Evolutionary conservation across 1,140 invertebrate species (phyloP).

Genomic region (Microplitis demolitor): DNA sequence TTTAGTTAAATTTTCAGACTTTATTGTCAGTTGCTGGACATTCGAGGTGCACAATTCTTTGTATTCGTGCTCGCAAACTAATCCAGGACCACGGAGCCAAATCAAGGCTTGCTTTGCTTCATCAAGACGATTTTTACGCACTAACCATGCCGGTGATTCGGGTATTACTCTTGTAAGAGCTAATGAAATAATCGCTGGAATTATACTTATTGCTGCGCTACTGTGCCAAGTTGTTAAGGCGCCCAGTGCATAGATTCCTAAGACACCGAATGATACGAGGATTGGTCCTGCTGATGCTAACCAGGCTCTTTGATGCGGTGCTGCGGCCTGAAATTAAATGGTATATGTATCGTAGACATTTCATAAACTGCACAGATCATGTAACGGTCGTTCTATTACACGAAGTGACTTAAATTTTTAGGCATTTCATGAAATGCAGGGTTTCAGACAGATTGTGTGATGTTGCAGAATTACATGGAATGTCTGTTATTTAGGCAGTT

Average conservation of each 20-base stretch:
- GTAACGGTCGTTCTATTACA: too few species aligned
- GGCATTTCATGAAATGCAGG: too few species aligned
- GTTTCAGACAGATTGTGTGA: too few species aligned
- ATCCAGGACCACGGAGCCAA: conserved; percentile 68
- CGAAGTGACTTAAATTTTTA: too few species aligned
- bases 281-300: conserved; percentile 64
- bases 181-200: conserved; percentile 63
- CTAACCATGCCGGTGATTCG: conserved; percentile 74
- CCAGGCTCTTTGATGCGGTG: conserved; percentile 55
- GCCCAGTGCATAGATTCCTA: conserved; percentile 69
- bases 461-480: too few species aligned
- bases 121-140: conserved; percentile 64
- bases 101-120: conserved; percentile 68
- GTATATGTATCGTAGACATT: too few species aligned
- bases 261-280: conserved; percentile 69
- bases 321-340: conserved; percentile 43
- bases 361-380: too few species aligned
- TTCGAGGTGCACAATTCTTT: conserved; percentile 37
- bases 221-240: conserved; percentile 68
- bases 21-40: conserved; percentile 23
- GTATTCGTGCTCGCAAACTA: conserved; percentile 43
- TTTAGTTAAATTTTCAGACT: background rate
- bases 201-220: conserved; percentile 67
- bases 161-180: conserved; percentile 64
- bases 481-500: too few species aligned